Conservation (phyloP, 1,140 invertebrate species). For the Tetramorium simillimum region DNA sequence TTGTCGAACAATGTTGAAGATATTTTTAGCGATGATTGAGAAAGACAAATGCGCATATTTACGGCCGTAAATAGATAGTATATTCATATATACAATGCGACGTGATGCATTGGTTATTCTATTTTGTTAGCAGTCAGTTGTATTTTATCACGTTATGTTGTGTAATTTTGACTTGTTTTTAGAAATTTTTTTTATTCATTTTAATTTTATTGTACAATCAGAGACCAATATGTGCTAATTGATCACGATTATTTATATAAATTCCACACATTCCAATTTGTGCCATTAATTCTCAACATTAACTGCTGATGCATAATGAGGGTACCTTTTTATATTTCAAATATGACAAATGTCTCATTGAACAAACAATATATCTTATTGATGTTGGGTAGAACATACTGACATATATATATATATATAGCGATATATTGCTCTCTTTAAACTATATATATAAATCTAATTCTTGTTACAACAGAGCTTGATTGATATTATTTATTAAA, state of each 20-base stretch:
- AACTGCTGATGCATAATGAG: not conserved
- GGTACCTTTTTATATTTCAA: conserved; percentile 12
- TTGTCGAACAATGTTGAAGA: not conserved
- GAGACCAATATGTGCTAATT: not conserved
- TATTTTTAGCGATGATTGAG: conserved; percentile 35
- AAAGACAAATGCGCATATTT: conserved; percentile 14
- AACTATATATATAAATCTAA: conserved; percentile 44
- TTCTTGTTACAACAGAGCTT: conserved; percentile 50
- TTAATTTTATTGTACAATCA: conserved; percentile 37
- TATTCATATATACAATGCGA: conserved; percentile 24
- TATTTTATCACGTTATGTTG: conserved; percentile 30
- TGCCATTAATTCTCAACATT: conserved; percentile 17
- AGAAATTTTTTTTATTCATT: not conserved
- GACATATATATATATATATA: conserved; percentile 38
- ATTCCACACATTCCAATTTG: conserved; percentile 36
- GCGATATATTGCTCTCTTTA: conserved; percentile 9
- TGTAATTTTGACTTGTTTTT: conserved; percentile 23
- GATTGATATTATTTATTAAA: conserved; percentile 23
- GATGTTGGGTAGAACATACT: conserved; percentile 3
- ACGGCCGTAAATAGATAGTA: conserved; percentile 56
- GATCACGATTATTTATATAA: conserved; percentile 11
- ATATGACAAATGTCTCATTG: not conserved
- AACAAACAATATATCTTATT: conserved; percentile 30
- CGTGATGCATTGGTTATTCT: conserved; percentile 17
- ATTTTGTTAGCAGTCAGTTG: conserved; percentile 23